Percentiles rank a stretch among this genome's conserved stretches.
phyloP scores from a whole-genome alignment of 1,140 invertebrate species.

The Hirudo medicinalis region DNA sequence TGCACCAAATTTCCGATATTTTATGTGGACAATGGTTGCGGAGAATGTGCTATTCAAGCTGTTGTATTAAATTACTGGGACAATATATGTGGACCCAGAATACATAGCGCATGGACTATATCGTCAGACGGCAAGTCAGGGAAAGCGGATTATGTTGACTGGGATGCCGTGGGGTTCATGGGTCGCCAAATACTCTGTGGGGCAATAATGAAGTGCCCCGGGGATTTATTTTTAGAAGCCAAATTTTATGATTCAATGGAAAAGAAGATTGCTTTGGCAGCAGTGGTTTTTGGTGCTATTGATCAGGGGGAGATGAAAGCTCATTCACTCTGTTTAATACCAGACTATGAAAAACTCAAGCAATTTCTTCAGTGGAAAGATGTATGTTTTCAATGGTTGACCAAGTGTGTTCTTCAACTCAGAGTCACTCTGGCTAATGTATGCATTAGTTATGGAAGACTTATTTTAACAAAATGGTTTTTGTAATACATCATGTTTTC shows the following conservation, averaged over 20 bases:
- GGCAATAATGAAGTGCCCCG: neutral
- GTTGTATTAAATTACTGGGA: neutral
- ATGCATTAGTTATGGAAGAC: neutral
- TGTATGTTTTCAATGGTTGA: slow-evolving; percentile 8
- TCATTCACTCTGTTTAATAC: slow-evolving; percentile 1
- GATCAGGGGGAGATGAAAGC: neutral
- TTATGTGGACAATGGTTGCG: neutral
- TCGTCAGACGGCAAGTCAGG: neutral
- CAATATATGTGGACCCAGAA: slow-evolving; percentile 5
- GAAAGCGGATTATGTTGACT: neutral
- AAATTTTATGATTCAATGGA: slow-evolving; percentile 7
- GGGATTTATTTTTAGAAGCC: neutral
- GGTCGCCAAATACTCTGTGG: neutral
- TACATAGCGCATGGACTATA: neutral
- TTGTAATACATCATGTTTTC: neutral
- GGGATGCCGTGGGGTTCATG: slow-evolving; percentile 3
- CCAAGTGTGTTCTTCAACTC: slow-evolving; percentile 11
- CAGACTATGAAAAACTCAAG: neutral
- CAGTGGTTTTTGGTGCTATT: slow-evolving; percentile 6
- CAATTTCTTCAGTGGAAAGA: slow-evolving; percentile 9
- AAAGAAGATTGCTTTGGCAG: neutral
- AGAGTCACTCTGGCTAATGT: neutral
- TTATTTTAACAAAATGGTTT: neutral
- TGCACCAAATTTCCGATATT: slow-evolving; percentile 4
- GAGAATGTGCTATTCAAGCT: neutral